Evolutionary conservation across 2,888 invertebrate genomes (phyloP).

Genomic region (Lycia hirtaria): DNA sequence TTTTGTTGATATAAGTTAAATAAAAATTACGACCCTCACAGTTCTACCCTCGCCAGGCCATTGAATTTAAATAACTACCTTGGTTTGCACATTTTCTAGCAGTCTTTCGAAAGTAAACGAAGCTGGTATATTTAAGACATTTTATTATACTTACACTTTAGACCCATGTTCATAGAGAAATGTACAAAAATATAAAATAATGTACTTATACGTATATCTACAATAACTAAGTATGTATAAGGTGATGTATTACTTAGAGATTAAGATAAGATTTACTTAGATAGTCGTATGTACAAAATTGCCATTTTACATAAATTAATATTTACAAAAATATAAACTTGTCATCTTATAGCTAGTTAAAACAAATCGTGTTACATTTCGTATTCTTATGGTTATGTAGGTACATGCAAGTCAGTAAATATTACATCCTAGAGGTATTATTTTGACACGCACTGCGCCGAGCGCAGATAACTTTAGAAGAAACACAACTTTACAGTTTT

Average conservation of each 20-base stretch:
- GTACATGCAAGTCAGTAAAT: conserved; percentile 46
- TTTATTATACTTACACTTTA: conserved; percentile 49
- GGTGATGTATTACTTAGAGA: background rate
- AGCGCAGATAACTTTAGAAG: conserved; percentile 61
- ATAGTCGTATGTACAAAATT: conserved; percentile 57
- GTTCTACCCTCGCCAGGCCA: background rate
- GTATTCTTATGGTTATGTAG: conserved; percentile 30
- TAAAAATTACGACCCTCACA: too few species aligned
- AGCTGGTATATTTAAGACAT: background rate
- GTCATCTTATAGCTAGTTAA: conserved; percentile 16
- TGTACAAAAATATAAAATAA: conserved; percentile 59
- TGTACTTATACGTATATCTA: conserved; percentile 31
- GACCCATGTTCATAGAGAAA: conserved; percentile 53
- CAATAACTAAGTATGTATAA: conserved; percentile 16
- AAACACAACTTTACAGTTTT: conserved; percentile 72
- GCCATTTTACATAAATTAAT: conserved; percentile 69
- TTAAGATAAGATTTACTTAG: conserved; percentile 33
- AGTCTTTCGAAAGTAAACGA: background rate
- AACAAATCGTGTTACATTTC: conserved; percentile 37
- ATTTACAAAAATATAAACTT: conserved; percentile 69
- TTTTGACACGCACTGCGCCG: conserved; percentile 50
- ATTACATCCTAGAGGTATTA: conserved; percentile 48
- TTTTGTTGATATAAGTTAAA: too few species aligned
- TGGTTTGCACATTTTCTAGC: background rate
- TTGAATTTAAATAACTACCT: too few species aligned